These are phyloP conservation scores for Aphelenchoides bicaudatus DNA, from an alignment of 2,888 invertebrate species.

Conservation along the genomic window DNA sequence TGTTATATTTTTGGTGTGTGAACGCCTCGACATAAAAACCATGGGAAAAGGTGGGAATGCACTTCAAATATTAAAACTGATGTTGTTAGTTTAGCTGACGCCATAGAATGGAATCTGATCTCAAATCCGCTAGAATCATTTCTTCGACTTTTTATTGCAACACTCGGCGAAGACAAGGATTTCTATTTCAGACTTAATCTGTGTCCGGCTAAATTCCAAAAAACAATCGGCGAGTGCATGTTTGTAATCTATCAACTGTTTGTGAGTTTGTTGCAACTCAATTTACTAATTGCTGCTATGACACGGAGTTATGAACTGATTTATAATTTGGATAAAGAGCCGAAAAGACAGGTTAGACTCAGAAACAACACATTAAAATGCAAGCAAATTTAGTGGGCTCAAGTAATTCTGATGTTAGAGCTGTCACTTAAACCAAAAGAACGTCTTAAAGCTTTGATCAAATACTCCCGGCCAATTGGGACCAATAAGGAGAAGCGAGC, in stretches of 20 bases:
- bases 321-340: conserved; percentile 90
- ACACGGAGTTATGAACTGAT: conserved; percentile 97
- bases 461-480: conserved; percentile 81
- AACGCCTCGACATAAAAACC: not conserved
- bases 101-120: conserved; percentile 47
- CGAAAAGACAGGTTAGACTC: conserved; percentile 69
- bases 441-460: conserved; percentile 77
- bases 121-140: conserved; percentile 81
- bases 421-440: conserved; percentile 86
- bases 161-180: not conserved
- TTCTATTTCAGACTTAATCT: conserved; percentile 81
- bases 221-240: conserved; percentile 94
- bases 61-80: not conserved
- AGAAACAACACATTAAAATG: not conserved
- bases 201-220: too few relatives aligned
- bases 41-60: not conserved
- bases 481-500: conserved; percentile 55
- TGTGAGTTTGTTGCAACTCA: conserved; percentile 87
- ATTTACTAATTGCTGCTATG: conserved; percentile 99
- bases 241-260: conserved; percentile 97
- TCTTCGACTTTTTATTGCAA: conserved; percentile 68
- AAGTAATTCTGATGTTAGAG: conserved; percentile 93
- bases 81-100: not conserved
- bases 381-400: conserved; percentile 75
- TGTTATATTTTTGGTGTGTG: conserved; percentile 15